Base-by-base conservation (phyloP, 2,113 vertebrate genomes). In the Rhynchomys soricoides region DNA sequence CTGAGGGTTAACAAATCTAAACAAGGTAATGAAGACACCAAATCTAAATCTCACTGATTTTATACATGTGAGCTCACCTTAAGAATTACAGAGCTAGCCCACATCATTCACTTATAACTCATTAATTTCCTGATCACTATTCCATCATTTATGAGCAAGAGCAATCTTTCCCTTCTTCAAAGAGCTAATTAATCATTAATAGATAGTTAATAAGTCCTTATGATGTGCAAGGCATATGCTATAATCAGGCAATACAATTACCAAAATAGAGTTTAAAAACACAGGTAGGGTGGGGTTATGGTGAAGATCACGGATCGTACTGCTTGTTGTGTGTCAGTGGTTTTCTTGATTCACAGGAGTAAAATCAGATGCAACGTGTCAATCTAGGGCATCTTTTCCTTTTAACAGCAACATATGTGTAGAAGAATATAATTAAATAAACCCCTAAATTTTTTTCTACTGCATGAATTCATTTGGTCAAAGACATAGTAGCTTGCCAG, bases 121-220 rank as follows among this genome's bases (percentile, higher is more conserved):
- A 95, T 57, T 57, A 34, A 87, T 73, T 95, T 93, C 78, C 95
- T 77, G 89, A 37, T 93, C 62, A 93, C 75, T 82, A 88, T 15
- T 88, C 34, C n/a, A 55, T 15, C 45, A 94, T n/a, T 93, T 64
- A 79, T n/a, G 11, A 96, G 62, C 26, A 91, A 89, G 9, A 96
- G 48, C 17, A 91, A 89, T 57, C 66, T 86, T 90, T 87, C 71
- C 37, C 34, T 87, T 96, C 45, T 90, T 81, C 85, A 96, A 78
- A 92, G 19, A 95, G 71, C 75, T 92, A 88, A 74, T 94, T 92
- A 92, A 45, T 87, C 82, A 91, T 90, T 88, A 92, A 95, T 91
- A 96, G 92, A 82, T 70, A 94, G 74, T 86, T 78, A 94, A 34
- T 77, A 62, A 95, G 40, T 78, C 75, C 71, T 93, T 50, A 89